Conservation (phyloP, 2,797 vertebrate genomes). For the Babyrousa celebensis region DNA sequence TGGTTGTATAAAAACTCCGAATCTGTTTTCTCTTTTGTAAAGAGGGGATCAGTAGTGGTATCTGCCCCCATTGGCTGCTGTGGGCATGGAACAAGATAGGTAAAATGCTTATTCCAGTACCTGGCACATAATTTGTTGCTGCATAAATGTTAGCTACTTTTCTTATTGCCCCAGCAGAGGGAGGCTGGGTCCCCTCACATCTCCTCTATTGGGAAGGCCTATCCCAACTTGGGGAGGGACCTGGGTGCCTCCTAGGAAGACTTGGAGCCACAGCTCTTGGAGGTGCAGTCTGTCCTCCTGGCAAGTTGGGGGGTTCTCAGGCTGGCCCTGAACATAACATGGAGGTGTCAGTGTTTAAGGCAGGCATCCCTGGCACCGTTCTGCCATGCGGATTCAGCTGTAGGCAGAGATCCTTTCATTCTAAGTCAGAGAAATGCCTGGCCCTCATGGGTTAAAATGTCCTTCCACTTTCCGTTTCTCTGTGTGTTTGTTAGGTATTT, state of each 20-base stretch:
- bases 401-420: not conserved
- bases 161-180: not conserved
- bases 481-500: not conserved
- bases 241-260: not conserved
- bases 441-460: not conserved
- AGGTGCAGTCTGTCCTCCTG: slow-evolving; percentile 36
- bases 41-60: not conserved
- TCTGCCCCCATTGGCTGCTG: not conserved
- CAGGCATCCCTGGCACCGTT: slow-evolving; percentile 2
- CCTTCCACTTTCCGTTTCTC: not conserved
- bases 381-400: not conserved
- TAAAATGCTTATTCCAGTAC: not conserved
- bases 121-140: not conserved
- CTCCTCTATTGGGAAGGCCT: not conserved
- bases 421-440: not conserved
- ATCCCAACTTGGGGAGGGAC: not conserved
- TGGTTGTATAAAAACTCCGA: not conserved
- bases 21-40: not conserved
- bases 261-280: not conserved
- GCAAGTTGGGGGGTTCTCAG: slow-evolving; percentile 1
- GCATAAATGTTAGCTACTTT: not conserved
- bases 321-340: not conserved
- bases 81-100: not conserved
- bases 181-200: not conserved
- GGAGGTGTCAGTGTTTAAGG: slow-evolving; percentile 6